Evolutionary conservation across 2,113 vertebrate species (phyloP), one percentile per base, ranked within the genome.

Genomic region (Girardinichthys multiradiatus): DNA sequence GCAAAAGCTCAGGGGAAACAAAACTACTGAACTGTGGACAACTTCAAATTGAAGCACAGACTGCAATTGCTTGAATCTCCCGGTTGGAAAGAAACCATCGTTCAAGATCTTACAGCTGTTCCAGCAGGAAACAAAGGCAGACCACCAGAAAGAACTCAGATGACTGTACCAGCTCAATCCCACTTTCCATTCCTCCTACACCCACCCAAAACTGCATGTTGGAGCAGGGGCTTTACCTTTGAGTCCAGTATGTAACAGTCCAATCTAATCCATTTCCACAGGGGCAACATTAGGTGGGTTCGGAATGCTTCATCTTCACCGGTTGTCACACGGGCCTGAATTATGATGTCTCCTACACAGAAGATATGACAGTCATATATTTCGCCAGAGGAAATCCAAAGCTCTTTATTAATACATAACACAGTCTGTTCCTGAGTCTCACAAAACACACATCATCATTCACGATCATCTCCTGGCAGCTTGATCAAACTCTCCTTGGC

Each of bases 231-330:
- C 57, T 37, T 27, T 95, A 98, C 98, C 96, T 95, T 91, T 73
- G 93, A 92, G 73, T 94, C 92, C 6, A 86, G 90, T 69, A 98
- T 89, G 59, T 92, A 95, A 70, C 95, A 76, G 86, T 99, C 96
- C 68, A 99, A 89, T 45, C 96, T 92, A 78, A 96, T 94, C 97
- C 97, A 98, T 48, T 93, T 94, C 86, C 89, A 87, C 77, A 96
- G 90, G 64, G 95, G 95, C 77, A 97, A 64, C 58, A 63, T 83
- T 24, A 93, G 91, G 14, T 90, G 86, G 0, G 93, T 91, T 82
- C 87, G 92, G 54, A 96, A 95, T 14, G 96, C 96, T 73, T 94
- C 77, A 74, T 96, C 95, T 79, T 92, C 89, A 88, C 95, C 95
- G 35, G 87, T 90, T 80, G 92, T 80, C 45, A 96, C 79, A 21